Base-by-base conservation (phyloP, 2,113 vertebrate species). In the Lagopus muta region DNA sequence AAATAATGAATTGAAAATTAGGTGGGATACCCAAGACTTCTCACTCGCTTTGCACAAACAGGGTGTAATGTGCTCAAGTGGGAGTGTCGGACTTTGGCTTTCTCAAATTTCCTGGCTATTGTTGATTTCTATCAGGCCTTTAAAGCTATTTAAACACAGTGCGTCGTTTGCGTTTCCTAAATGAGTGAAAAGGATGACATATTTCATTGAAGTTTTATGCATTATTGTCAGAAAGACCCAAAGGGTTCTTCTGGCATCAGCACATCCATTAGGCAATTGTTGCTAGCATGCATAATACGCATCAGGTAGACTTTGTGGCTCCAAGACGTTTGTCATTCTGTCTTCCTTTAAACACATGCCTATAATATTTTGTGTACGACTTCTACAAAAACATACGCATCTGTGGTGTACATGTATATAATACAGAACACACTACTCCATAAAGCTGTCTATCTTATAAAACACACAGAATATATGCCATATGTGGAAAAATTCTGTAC, bases 91-190 rank as follows among this genome's bases (percentile, higher is more conserved):
- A 43, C 76, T 92, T 90, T 65, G 82, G 52, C 52, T 86, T 88
- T 93, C 87, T 91, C 83, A 74, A 80, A 91, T 95, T 95, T 97
- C 96, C 94, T 94, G 95, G 57, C 76, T 94, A 95, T 97, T 97
- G 94, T 96, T 96, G 89, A 80, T 97, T 94, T 92, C 81, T 92
- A 94, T 97, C 96, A 91, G 82, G 86, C 71, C 64, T 55, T 75
- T 83, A 71, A 92, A 91, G 65, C 82, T 94, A 86, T 95, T 92
- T 91, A 42, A 94, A 89, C 70, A 87, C 27, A 86, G n/a, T 48
- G 47, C 83, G 93, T 89, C 90, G 47, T 83, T 67, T 42, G 82
- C 86, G 78, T 82, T 97, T 95, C 96, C 96, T 96, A 83, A 93
- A 86, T 84, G 76, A 93, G 66, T 55, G 43, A 94, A 94, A 91